Conservation (phyloP, 1,140 invertebrate genomes). For the Sitobion miscanthi region DNA sequence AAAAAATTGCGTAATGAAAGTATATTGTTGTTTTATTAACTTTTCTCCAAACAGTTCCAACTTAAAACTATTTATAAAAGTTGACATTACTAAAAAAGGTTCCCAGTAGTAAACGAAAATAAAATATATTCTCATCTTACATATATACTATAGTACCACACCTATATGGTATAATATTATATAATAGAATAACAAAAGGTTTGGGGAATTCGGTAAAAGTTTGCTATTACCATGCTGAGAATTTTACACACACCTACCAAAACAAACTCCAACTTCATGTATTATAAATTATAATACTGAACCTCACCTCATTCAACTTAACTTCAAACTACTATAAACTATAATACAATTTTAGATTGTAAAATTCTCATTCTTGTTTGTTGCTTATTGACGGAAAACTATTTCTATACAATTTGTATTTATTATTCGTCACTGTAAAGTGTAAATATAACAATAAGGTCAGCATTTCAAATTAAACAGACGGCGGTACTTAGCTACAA, state of each 20-base stretch:
- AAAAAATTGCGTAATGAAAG: no score
- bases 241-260: background rate
- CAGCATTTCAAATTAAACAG: background rate
- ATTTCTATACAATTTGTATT: background rate
- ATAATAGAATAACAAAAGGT: background rate
- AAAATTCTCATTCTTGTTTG: background rate
- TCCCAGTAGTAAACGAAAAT: background rate
- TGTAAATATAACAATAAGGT: background rate
- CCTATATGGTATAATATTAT: background rate
- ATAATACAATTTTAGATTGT: background rate
- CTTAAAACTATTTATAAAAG: no score
- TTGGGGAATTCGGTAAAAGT: constrained; percentile 1
- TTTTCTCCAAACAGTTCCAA: no score
- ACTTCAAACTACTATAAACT: background rate
- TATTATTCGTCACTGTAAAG: background rate
- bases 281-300: background rate
- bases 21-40: no score
- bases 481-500: background rate
- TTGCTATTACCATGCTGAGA: background rate
- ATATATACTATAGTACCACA: background rate
- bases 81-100: background rate
- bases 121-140: background rate
- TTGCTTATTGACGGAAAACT: background rate
- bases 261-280: background rate
- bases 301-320: background rate